Evolutionary conservation across 2,888 invertebrate species (phyloP), one percentile per base, ranked within the genome.

Genomic region (Anarsia innoxiella): DNA sequence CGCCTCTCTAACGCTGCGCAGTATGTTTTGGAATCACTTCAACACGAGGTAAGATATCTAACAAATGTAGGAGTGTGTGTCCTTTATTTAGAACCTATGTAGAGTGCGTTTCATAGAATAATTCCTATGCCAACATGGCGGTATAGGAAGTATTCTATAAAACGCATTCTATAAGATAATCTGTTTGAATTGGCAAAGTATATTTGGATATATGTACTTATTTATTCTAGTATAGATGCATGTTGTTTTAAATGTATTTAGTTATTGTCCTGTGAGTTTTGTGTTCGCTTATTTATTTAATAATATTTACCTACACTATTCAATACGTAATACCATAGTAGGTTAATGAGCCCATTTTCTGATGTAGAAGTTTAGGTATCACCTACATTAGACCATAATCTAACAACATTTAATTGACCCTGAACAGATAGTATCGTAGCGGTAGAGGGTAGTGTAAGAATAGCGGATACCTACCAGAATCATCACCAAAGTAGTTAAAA

Each of bases 1-100:
- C 88, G 89, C 88, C 90, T 88, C 87, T 86, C 88, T 88, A 87
- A 88, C 89, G 92, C 92, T 91, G 91, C 92, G 88, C 93, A 96
- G 96, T 94, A 93, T 95, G 90, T 96, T 96, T 93, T 96, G 96
- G 96, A 96, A 95, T 91, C 94, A 96, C 93, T 96, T 96, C 94
- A 96, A 96, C 86, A 93, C 95, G 90, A 96, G 96, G 96, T 96
- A 96, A 96, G 95, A 90, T 65, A 56, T 52, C n/a, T n/a, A 62
- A 54, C 53, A 48, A 61, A 64, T 46, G 56, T 69, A 67, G 69
- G 68, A 64, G 56, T 62, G 60, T 74, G 63, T 66, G 56, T 61
- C 56, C n/a, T 49, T 48, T 38, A 37, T 27, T 31, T 49, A 46
- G 42, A 36, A 38, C 33, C 37, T 35, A 25, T 45, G 44, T 48